Evolutionary conservation across 2,113 vertebrate genomes (phyloP).

Genomic region (Callorhinus ursinus): DNA sequence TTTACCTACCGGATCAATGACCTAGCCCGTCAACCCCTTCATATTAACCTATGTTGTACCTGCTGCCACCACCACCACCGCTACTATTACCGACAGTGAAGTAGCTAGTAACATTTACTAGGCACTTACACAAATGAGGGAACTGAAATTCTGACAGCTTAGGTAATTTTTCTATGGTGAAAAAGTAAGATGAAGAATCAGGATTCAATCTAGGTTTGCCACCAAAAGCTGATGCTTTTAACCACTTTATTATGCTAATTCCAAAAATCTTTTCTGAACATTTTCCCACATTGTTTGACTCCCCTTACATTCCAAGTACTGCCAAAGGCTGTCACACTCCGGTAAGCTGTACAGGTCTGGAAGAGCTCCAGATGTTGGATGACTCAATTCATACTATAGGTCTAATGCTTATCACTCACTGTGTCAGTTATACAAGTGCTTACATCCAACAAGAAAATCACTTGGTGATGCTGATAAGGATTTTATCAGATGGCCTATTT

Average conservation of each 20-base stretch:
- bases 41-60: neutral
- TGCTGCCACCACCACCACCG: neutral
- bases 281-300: neutral
- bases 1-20: neutral
- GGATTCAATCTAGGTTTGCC: neutral
- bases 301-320: neutral
- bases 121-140: neutral
- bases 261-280: neutral
- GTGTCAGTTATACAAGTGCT: neutral
- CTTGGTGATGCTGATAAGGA: neutral
- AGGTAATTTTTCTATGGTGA: neutral
- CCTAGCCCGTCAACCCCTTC: neutral
- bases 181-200: neutral
- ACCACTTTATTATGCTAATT: neutral
- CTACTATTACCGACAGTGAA: neutral
- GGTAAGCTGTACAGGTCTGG: neutral
- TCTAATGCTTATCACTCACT: neutral
- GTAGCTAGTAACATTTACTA: neutral
- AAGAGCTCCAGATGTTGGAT: neutral
- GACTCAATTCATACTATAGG: neutral
- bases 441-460: slow-evolving; percentile 4
- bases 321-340: neutral
- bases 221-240: neutral
- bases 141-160: neutral
- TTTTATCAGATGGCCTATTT: slow-evolving; percentile 45